Evolutionary conservation across 2,797 vertebrate genomes (phyloP).

Genomic region (Leptatherina wallacei): DNA sequence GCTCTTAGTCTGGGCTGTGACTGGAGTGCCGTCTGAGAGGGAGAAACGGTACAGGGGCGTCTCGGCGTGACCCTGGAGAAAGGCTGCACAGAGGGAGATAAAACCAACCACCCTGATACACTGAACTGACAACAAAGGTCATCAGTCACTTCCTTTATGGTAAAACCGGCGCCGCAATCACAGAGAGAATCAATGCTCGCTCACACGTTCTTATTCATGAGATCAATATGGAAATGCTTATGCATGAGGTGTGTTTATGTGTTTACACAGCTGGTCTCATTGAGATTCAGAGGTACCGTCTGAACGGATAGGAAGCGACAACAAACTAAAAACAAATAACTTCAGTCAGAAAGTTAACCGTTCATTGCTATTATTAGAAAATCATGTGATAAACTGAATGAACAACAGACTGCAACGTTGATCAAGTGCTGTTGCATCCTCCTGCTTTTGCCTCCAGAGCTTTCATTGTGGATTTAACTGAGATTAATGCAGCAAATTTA

Average conservation of each 20-base stretch:
- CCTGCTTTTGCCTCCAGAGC: slow-evolving; percentile 10
- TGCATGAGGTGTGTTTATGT: slow-evolving; percentile 27
- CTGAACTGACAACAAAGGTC: slow-evolving; percentile 37
- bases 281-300: slow-evolving; percentile 14
- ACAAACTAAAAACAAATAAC: slow-evolving; percentile 20
- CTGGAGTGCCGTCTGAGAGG: slow-evolving; percentile 93
- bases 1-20: slow-evolving; percentile 96
- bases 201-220: slow-evolving; percentile 44
- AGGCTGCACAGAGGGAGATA: slow-evolving; percentile 80
- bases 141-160: slow-evolving; percentile 34
- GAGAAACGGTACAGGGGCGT: slow-evolving; percentile 95
- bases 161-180: slow-evolving; percentile 34
- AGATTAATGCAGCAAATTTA: slow-evolving; percentile 8
- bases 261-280: slow-evolving; percentile 16
- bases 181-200: slow-evolving; percentile 25
- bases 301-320: slow-evolving; percentile 11
- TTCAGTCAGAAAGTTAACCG: neutral
- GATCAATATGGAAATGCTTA: slow-evolving; percentile 44
- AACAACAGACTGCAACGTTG: neutral
- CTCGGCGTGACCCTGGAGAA: slow-evolving; percentile 92
- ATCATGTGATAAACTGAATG: neutral
- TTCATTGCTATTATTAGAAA: neutral
- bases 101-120: slow-evolving; percentile 30
- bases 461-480: slow-evolving; percentile 2
- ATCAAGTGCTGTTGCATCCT: slow-evolving; percentile 2